These are phyloP conservation scores for Sanderia malayensis DNA, from an alignment of 30 jellyfish, hydroid and myxozoan species.

Conservation along the genomic window DNA sequence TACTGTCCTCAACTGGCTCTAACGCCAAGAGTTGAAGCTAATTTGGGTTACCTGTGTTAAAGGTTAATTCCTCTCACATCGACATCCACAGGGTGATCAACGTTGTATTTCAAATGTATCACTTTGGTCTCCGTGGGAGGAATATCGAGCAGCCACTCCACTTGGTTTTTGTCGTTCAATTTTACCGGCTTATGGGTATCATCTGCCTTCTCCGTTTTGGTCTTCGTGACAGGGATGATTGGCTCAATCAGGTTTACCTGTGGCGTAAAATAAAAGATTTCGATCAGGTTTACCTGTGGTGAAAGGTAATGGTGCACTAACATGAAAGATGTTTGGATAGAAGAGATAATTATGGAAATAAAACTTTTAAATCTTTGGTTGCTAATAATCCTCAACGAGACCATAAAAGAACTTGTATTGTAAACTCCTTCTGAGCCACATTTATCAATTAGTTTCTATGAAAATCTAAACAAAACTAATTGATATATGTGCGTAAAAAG, in stretches of 20 bases:
- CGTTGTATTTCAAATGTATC: slow-evolving; percentile 36
- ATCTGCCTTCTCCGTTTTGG: slow-evolving; percentile 3
- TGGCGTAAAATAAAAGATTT: not conserved
- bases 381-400: not conserved
- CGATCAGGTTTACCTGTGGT: too few relatives aligned
- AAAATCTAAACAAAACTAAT: not conserved
- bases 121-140: slow-evolving; percentile 54
- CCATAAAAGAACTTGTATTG: not conserved
- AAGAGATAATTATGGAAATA: not conserved
- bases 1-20: too few relatives aligned
- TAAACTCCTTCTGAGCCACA: not conserved
- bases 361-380: not conserved
- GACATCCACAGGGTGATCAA: slow-evolving; percentile 57
- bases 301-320: too few relatives aligned
- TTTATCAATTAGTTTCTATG: too few relatives aligned
- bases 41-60: too few relatives aligned
- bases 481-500: too few relatives aligned
- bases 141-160: slow-evolving; percentile 61
- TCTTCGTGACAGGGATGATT: slow-evolving; percentile 24
- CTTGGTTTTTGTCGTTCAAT: slow-evolving; percentile 46
- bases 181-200: slow-evolving; percentile 40
- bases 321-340: too few relatives aligned
- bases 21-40: too few relatives aligned
- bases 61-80: slow-evolving; percentile 17
- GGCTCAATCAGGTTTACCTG: slow-evolving; percentile 43